A percentile compares a stretch with the other conserved stretches of the same genome.
Evolutionary conservation across 2,797 vertebrate species (phyloP).

Genomic region (Phoxinus dragarum): DNA sequence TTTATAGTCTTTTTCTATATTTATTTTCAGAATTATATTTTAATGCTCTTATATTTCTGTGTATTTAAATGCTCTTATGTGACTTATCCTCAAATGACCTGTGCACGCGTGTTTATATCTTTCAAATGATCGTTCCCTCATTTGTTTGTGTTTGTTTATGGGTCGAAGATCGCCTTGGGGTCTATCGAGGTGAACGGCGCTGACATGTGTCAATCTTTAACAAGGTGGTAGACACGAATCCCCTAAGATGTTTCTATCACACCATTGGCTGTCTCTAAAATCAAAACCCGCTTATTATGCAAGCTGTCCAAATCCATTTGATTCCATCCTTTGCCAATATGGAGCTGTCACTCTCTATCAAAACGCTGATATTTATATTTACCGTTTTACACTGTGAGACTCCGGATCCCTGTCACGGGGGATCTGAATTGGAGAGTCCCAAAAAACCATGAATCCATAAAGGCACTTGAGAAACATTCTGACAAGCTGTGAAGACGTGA

Average conservation of each 20-base stretch:
- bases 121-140: conserved; percentile 31
- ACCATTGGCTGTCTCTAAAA: conserved; percentile 77
- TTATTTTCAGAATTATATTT: background rate
- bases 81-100: conserved; percentile 18
- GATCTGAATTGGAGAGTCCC: conserved; percentile 78
- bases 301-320: conserved; percentile 82
- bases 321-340: conserved; percentile 77
- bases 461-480: conserved; percentile 66
- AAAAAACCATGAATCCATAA: conserved; percentile 68
- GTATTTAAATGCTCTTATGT: conserved; percentile 18
- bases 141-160: conserved; percentile 51
- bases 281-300: conserved; percentile 78
- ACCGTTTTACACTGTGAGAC: conserved; percentile 68
- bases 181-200: conserved; percentile 69
- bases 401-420: conserved; percentile 76
- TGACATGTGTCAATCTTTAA: conserved; percentile 81
- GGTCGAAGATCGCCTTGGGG: conserved; percentile 61
- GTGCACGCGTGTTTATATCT: conserved; percentile 18
- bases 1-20: background rate
- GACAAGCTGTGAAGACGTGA: conserved; percentile 58
- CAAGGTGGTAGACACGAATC: conserved; percentile 72
- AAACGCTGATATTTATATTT: conserved; percentile 75
- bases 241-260: conserved; percentile 74
- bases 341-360: conserved; percentile 79
- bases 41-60: background rate